Conservation (phyloP, 2,113 vertebrate genomes). For the mouse (Mus musculus) region GRCm39 chr15:10720001-10720500, state of each 20-base stretch:
- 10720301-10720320: neutral
- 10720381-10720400: neutral
- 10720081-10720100: too few species aligned
- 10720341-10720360: neutral
- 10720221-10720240: neutral
- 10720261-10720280: neutral
- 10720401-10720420: neutral
- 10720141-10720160: too few species aligned
- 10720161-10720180: neutral
- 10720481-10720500: neutral
- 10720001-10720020: too few species aligned
- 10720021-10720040: too few species aligned
- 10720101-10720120: too few species aligned
- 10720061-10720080: too few species aligned
- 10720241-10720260: too few species aligned
- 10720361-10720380: neutral
- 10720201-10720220: neutral
- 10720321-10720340: neutral
- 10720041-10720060: too few species aligned
- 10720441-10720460: neutral
- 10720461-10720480: neutral
- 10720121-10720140: too few species aligned
- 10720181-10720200: neutral
- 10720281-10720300: neutral
- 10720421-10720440: conserved; percentile 20